phyloP scores from a whole-genome alignment of 1,140 invertebrate genomes.

The Reticulitermes speratus region DNA sequence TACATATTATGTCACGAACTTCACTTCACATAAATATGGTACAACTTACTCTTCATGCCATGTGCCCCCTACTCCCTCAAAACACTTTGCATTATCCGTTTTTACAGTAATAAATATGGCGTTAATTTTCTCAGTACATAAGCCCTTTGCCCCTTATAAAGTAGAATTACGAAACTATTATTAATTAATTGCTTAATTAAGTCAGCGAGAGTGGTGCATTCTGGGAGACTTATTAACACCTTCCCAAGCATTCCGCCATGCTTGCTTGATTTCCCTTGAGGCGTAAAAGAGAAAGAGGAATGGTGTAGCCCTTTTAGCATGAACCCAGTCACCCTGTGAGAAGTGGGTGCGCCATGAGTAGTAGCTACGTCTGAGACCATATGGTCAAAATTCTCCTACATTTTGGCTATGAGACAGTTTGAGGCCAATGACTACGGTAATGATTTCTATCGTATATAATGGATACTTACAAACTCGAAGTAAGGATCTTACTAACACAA shows the following conservation, averaged over 20 bases:
- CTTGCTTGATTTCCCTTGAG: neutral
- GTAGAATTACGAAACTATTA: neutral
- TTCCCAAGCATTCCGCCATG: neutral
- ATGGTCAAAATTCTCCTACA: too few relatives aligned
- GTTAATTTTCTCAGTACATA: neutral
- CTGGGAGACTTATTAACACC: neutral
- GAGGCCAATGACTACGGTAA: too few relatives aligned
- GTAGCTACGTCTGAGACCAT: too few relatives aligned
- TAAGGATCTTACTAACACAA: too few relatives aligned
- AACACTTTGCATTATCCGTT: neutral
- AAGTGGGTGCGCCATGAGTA: too few relatives aligned
- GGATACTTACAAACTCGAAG: too few relatives aligned
- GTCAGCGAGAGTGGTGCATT: neutral
- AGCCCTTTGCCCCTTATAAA: neutral
- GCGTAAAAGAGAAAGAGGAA: neutral
- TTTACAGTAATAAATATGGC: neutral
- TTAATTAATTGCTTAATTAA: constrained; percentile 2
- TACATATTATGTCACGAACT: too few relatives aligned
- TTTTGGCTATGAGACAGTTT: too few relatives aligned
- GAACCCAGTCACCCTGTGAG: neutral
- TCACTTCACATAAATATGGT: too few relatives aligned
- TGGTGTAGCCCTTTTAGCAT: neutral
- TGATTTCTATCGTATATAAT: too few relatives aligned
- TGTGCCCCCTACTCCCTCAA: too few relatives aligned
- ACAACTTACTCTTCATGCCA: too few relatives aligned